Base-by-base conservation (phyloP, 2,888 invertebrate genomes). In the Drosophila maculinotata region DNA sequence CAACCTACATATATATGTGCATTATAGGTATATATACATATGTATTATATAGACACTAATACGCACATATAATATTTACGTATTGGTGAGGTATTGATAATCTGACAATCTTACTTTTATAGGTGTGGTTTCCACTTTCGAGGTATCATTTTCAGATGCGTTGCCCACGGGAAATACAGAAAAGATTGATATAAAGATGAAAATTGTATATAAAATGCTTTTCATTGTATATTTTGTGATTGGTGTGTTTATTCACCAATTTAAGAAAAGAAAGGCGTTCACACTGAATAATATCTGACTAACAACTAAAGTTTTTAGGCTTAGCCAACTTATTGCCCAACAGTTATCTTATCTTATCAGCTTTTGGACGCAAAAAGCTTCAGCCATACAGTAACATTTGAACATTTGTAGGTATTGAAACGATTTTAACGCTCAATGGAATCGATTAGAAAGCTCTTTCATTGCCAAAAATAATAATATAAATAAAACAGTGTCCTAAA, bases 281-380 rank as follows among this genome's bases (percentile, higher is more conserved):
- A 26, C 35, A 6, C 45, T 30, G 42, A 12, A 44, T 41, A 51
- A 44, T 36, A 52, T 31, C 70, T 70, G 51, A 75, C 51, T 69
- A 69, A 48, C 36, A 56, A 75, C 65, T 65, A 35, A 51, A 33
- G 12, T 39, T 64, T 48, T 42, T 14, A 8, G 28, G 42, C 33
- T 66, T 66, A 66, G 23, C 42, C 51, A 25, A 35, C 30, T 53
- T 53, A 36, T 60, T 65, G 39, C 28, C 52, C 39, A 53, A 63
- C 39, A 26, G 25, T 31, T 70, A 66, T 75, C 73, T 73, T 66
- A 73, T 73, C 73, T 73, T 75, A 70, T 73, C 76, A 48, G 38
- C 7, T 25, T 35, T 52, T 44, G 17, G 33, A 25, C 42, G 35
- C 35, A 52, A 54, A 20, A 31, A 20, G 35, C 17, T 44, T 30